A percentile compares a stretch with the other conserved stretches of the same genome.
Evolutionary conservation across 2,888 invertebrate genomes (phyloP).

Genomic region (Agrochola litura): DNA sequence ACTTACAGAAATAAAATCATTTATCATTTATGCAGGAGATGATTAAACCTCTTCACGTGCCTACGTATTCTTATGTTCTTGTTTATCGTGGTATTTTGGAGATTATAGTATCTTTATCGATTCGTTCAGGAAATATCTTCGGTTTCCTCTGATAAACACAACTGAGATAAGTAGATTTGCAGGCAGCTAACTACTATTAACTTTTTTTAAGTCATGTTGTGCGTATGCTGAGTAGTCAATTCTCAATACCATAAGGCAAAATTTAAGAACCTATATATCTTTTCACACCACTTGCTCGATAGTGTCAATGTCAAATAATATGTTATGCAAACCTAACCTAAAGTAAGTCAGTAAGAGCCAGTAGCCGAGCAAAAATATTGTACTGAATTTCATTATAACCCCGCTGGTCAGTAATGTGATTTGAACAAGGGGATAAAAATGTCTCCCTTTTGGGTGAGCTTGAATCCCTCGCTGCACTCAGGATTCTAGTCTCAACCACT

Average conservation of each 20-base stretch:
- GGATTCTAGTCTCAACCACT: neutral
- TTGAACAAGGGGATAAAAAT: neutral
- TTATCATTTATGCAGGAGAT: neutral
- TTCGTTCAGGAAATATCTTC: slow-evolving; percentile 14
- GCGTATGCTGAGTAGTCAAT: neutral
- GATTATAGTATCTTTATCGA: slow-evolving; percentile 1
- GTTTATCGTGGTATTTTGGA: slow-evolving; percentile 2
- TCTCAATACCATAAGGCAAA: neutral
- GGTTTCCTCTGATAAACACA: slow-evolving; percentile 4
- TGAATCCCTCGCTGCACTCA: neutral
- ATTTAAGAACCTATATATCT: neutral
- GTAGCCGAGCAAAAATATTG: neutral
- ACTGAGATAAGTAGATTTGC: neutral
- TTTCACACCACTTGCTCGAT: neutral
- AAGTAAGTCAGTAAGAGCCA: neutral
- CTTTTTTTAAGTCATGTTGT: neutral
- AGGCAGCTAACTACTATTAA: neutral
- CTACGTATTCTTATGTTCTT: neutral
- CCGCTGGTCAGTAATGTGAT: neutral
- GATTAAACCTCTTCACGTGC: neutral
- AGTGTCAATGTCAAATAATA: neutral
- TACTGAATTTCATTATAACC: neutral
- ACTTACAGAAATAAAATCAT: too few species aligned
- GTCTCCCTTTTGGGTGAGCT: neutral
- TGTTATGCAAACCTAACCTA: neutral